Base-by-base conservation (phyloP, 2,888 invertebrate species). In the Phalera bucephala region DNA sequence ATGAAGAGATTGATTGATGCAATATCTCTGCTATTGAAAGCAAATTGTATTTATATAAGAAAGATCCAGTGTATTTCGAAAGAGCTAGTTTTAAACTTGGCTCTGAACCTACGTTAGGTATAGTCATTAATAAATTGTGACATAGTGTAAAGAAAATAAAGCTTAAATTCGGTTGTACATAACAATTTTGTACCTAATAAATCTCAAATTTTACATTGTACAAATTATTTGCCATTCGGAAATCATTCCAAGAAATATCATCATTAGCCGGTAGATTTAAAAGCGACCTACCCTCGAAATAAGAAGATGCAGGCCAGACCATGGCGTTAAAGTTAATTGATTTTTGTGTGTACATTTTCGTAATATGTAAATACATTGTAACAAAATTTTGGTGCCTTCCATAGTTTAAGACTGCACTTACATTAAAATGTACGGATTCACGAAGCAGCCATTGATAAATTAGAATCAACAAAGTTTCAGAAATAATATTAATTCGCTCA, bases 361-460 rank as follows among this genome's bases (percentile, higher is more conserved):
- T 46, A 31, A 52, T 39, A 32, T 57, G 52, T 69, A 54, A 57
- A 63, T 67, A 66, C 54, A 40, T 55, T 52, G 41, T 56, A 52
- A 51, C n/a, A 22, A 60, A 63, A 52, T 45, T 49, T 55, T 62
- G 72, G 76, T 76, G 77, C 77, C 76, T 77, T 78, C 75, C 76
- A 74, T 76, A 74, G 66, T 31, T 42, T 76, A 73, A 75, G 71
- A 69, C 59, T 69, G 66, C 64, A 62, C 65, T 70, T 66, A 61
- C 50, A 36, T 32, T 25, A 41, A 36, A 22, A 45, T n/a, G 28
- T 19, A n/a, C n/a, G n/a, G n/a, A n/a, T n/a, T n/a, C n/a, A n/a
- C n/a, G n/a, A n/a, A n/a, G n/a, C n/a, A n/a, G n/a, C n/a, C n/a
- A n/a, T n/a, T n/a, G n/a, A n/a, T n/a, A n/a, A n/a, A n/a, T n/a